phyloP scores from a whole-genome alignment of 2,797 vertebrate species.

The Malacoraja senta region DNA sequence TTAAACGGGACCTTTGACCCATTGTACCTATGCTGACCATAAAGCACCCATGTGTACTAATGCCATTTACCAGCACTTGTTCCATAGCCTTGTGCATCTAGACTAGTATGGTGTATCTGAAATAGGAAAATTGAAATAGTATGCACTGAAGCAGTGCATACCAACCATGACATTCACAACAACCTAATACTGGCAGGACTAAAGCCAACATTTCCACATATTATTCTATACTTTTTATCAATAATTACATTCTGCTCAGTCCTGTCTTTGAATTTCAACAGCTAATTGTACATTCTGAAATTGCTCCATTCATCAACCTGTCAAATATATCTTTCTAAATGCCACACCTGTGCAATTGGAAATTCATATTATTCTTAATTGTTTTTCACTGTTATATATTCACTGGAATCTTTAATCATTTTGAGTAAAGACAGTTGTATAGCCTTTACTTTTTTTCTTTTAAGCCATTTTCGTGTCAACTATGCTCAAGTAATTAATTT shows the following conservation, averaged over 20 bases:
- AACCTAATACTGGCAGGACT: neutral
- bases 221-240: neutral
- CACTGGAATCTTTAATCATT: neutral
- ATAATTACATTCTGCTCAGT: neutral
- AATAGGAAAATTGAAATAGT: no score
- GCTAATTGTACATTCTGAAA: no score
- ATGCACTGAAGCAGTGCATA: no score
- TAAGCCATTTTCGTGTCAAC: neutral
- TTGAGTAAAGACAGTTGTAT: neutral
- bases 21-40: no score
- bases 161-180: neutral
- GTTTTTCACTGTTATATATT: neutral
- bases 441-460: neutral
- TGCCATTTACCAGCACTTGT: no score
- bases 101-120: no score
- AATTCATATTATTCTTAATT: neutral
- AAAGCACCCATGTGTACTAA: no score
- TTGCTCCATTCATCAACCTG: neutral
- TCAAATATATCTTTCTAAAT: neutral
- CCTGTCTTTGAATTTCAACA: no score
- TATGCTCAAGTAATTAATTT: slow-evolving; percentile 39
- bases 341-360: neutral
- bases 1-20: no score
- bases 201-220: neutral
- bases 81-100: no score